phyloP scores from a whole-genome alignment of 53 echinoderm and acorn worm species.

The Henricia sp. region DNA sequence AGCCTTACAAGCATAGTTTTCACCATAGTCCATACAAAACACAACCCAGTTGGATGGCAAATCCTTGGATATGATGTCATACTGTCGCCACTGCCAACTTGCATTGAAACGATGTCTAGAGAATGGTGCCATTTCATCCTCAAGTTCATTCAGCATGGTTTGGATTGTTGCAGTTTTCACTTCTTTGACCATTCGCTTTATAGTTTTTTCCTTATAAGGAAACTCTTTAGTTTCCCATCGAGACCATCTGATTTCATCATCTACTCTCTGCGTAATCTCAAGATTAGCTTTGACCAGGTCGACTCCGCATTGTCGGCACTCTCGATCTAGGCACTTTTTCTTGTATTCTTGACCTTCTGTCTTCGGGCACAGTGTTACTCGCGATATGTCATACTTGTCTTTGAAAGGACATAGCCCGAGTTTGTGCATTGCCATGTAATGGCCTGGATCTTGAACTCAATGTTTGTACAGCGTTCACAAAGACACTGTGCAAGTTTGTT shows the following conservation, averaged over 20 bases:
- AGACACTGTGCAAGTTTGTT: conserved; percentile 41
- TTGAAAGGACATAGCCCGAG: conserved; percentile 33
- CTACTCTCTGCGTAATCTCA: not conserved
- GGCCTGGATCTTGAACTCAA: conserved; percentile 49
- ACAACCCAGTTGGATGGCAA: too few relatives aligned
- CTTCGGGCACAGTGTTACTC: too few relatives aligned
- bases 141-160: conserved; percentile 1
- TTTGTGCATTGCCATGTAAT: conserved; percentile 31
- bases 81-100: too few relatives aligned
- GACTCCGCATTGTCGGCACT: too few relatives aligned
- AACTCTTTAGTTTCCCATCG: conserved; percentile 30
- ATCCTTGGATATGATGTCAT: too few relatives aligned
- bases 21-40: too few relatives aligned
- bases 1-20: too few relatives aligned
- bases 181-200: conserved; percentile 19
- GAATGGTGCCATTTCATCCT: not conserved
- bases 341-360: too few relatives aligned
- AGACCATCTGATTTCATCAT: not conserved
- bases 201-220: not conserved
- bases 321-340: too few relatives aligned
- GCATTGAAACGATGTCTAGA: too few relatives aligned
- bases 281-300: too few relatives aligned
- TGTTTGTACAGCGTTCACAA: conserved; percentile 47
- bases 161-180: not conserved
- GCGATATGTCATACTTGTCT: too few relatives aligned